A percentile compares a stretch with the other conserved stretches of the same genome.
Conservation (phyloP, 1,140 invertebrate genomes). For the Nilaparvata lugens region DNA sequence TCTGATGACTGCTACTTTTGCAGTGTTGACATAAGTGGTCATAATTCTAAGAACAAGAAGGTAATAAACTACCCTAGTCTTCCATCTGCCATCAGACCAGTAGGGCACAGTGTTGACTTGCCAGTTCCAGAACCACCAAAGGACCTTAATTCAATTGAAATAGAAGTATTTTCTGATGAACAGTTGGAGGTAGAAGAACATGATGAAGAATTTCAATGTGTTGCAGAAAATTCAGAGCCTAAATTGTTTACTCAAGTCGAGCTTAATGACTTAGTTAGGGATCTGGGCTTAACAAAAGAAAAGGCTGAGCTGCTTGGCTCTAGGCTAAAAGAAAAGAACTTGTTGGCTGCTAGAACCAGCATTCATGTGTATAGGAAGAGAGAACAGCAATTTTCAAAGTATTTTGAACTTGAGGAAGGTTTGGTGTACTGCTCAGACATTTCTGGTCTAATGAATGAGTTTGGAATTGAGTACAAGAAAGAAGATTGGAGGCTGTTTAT, state of each 20-base stretch:
- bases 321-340: slow-evolving; percentile 20
- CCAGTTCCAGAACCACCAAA: slow-evolving; percentile 15
- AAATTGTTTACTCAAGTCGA: slow-evolving; percentile 8
- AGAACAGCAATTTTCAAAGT: slow-evolving; percentile 11
- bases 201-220: slow-evolving; percentile 6
- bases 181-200: not conserved
- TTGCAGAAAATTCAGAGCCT: not conserved
- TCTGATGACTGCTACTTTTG: slow-evolving; percentile 24
- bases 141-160: slow-evolving; percentile 1
- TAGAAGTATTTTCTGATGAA: slow-evolving; percentile 6
- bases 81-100: slow-evolving; percentile 13
- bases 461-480: slow-evolving; percentile 6
- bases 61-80: slow-evolving; percentile 12
- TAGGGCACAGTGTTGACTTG: slow-evolving; percentile 15
- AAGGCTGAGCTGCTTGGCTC: slow-evolving; percentile 18
- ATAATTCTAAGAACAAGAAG: slow-evolving; percentile 23
- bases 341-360: slow-evolving; percentile 10
- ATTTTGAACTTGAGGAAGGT: not conserved
- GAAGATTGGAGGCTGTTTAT: slow-evolving; percentile 16
- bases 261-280: slow-evolving; percentile 20
- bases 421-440: slow-evolving; percentile 20
- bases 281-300: slow-evolving; percentile 13
- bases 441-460: slow-evolving; percentile 13
- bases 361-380: slow-evolving; percentile 14
- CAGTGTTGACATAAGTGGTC: slow-evolving; percentile 17